These are phyloP conservation scores for Acropora tenuis DNA, from an alignment of 64 coral and sea anemone species.

Conservation along the genomic window DNA sequence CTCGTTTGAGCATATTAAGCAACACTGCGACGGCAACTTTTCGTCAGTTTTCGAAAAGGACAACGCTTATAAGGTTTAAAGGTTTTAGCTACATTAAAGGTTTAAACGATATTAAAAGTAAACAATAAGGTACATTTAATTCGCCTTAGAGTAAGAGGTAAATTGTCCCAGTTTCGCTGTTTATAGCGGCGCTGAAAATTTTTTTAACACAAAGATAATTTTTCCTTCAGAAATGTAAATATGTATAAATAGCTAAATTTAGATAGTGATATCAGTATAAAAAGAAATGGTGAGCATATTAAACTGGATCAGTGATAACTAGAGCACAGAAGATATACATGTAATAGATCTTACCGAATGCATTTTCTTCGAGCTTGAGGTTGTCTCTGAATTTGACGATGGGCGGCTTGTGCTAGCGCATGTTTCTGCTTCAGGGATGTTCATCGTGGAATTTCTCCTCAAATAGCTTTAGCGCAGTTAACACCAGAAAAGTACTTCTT, in stretches of 20 bases:
- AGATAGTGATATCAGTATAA: background rate
- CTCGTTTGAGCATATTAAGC: background rate
- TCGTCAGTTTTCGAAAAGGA: background rate
- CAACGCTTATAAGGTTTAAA: background rate
- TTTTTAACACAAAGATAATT: background rate
- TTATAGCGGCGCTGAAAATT: background rate
- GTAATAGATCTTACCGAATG: background rate
- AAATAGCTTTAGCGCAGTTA: constrained; percentile 4
- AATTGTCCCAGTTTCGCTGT: background rate
- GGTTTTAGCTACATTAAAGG: background rate
- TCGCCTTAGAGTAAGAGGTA: background rate
- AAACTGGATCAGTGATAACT: background rate
- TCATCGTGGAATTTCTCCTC: background rate
- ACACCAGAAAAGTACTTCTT: background rate
- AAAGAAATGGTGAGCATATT: background rate
- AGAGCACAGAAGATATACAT: background rate
- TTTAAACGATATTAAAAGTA: constrained; percentile 1
- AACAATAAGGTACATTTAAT: background rate
- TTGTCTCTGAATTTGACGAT: background rate
- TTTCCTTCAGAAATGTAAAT: background rate
- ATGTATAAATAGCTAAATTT: background rate
- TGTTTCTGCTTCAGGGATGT: background rate
- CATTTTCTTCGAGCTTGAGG: constrained; percentile 8
- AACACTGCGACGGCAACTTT: background rate
- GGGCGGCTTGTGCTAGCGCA: background rate